These are phyloP conservation scores for Lasioglossum calceatum DNA, from an alignment of 2,888 invertebrate genomes.

Conservation along the genomic window DNA sequence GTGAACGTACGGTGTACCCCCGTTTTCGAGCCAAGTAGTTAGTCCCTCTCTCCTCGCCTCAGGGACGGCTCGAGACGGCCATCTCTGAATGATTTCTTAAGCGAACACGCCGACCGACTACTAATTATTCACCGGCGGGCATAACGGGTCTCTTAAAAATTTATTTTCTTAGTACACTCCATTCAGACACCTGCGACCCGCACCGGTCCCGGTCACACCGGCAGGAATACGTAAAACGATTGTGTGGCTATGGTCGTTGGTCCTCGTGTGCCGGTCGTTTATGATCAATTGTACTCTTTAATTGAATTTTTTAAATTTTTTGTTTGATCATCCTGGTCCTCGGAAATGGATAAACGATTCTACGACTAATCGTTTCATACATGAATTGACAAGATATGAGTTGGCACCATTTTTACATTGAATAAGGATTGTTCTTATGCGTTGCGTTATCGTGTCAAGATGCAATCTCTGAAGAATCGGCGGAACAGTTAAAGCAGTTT, in stretches of 20 bases:
- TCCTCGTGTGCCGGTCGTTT: not conserved
- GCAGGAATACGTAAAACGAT: not conserved
- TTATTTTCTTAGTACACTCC: slow-evolving; percentile 36
- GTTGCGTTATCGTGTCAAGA: not conserved
- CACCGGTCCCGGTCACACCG: not conserved
- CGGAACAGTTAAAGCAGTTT: not conserved
- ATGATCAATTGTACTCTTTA: not conserved
- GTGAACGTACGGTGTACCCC: slow-evolving; percentile 71
- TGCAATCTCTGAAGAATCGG: not conserved
- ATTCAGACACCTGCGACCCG: slow-evolving; percentile 2
- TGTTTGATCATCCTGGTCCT: not conserved
- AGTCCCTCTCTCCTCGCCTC: slow-evolving; percentile 67
- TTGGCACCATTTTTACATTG: not conserved
- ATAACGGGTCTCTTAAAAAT: slow-evolving; percentile 56
- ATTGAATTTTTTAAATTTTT: not conserved
- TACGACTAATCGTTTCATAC: not conserved
- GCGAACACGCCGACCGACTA: slow-evolving; percentile 45
- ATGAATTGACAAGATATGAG: not conserved
- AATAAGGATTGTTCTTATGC: no score
- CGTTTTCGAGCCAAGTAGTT: slow-evolving; percentile 68
- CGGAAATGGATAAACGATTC: not conserved
- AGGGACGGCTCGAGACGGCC: slow-evolving; percentile 62
- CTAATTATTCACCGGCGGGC: slow-evolving; percentile 51
- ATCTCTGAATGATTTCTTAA: slow-evolving; percentile 48
- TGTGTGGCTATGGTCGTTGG: not conserved